Percentiles rank a stretch among this genome's conserved stretches.
Conservation (phyloP, 2,113 vertebrate genomes). For the Empidonax traillii region DNA sequence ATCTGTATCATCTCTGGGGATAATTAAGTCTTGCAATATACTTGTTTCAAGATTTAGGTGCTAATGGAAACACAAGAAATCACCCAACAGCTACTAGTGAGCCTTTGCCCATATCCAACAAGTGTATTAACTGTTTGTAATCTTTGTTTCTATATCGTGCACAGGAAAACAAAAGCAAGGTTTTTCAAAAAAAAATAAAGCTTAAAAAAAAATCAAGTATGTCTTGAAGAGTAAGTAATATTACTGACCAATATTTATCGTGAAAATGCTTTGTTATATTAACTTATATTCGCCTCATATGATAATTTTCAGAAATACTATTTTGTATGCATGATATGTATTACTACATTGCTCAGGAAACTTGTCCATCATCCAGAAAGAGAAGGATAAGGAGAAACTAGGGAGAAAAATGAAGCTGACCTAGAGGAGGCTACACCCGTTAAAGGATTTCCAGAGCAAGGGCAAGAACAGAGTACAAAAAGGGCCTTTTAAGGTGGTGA, state of each 20-base stretch:
- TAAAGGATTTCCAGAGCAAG: background rate
- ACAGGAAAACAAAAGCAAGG: background rate
- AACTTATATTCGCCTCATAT: background rate
- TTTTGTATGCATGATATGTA: background rate
- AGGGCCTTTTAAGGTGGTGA: too few relatives aligned
- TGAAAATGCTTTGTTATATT: background rate
- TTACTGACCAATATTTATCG: background rate
- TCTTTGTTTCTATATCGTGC: conserved; percentile 21
- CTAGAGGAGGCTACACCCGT: background rate
- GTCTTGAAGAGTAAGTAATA: background rate
- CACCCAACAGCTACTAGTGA: conserved; percentile 33
- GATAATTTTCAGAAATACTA: background rate
- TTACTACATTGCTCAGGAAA: background rate
- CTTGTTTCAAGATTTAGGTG: conserved; percentile 64
- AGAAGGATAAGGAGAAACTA: background rate
- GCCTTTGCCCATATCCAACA: conserved; percentile 15
- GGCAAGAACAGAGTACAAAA: background rate
- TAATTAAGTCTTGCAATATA: conserved; percentile 38
- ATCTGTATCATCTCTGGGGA: conserved; percentile 29
- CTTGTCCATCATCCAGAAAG: background rate
- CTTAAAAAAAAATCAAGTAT: background rate
- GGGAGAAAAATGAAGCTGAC: background rate
- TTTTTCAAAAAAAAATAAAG: background rate
- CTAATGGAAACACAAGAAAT: conserved; percentile 38
- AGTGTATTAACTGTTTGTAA: conserved; percentile 50